Conservation (phyloP, 64 coral and sea anemone species). For the Montipora sp. region DNA sequence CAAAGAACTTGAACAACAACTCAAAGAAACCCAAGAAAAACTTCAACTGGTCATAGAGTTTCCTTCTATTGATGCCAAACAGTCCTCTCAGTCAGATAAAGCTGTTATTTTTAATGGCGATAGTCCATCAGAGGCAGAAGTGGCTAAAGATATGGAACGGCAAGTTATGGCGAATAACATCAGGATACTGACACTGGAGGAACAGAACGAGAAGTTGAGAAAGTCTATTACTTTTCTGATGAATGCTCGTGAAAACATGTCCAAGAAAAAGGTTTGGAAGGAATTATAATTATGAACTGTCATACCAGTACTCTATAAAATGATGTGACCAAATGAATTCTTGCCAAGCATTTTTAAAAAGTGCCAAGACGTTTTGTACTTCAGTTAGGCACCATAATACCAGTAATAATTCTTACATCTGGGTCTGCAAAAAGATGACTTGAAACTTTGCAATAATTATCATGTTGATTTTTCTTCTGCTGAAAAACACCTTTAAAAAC, state of each 20-base stretch:
- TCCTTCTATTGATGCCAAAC: conserved; percentile 71
- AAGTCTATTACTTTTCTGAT: conserved; percentile 79
- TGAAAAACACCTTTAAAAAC: too few relatives aligned
- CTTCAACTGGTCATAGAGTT: conserved; percentile 79
- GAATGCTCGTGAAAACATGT: conserved; percentile 52
- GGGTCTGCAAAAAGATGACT: too few relatives aligned
- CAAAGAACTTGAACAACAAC: conserved; percentile 56
- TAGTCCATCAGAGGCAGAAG: conserved; percentile 54
- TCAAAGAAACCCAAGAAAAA: conserved; percentile 80
- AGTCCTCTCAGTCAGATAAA: conserved; percentile 19
- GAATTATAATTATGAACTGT: background rate
- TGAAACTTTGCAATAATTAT: too few relatives aligned
- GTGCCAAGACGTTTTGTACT: too few relatives aligned
- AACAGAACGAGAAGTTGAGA: conserved; percentile 93
- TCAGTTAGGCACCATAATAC: too few relatives aligned
- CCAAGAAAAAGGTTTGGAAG: conserved; percentile 58
- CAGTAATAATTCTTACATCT: too few relatives aligned
- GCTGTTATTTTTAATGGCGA: conserved; percentile 63
- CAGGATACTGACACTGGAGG: conserved; percentile 79
- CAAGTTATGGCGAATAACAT: conserved; percentile 98
- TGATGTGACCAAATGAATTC: background rate
- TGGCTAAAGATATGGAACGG: conserved; percentile 86
- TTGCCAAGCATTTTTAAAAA: too few relatives aligned
- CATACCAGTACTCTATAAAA: background rate
- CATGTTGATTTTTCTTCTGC: too few relatives aligned